These are phyloP conservation scores for Chionodraco myersi DNA, from an alignment of 2,113 vertebrate genomes.

Conservation along the genomic window DNA sequence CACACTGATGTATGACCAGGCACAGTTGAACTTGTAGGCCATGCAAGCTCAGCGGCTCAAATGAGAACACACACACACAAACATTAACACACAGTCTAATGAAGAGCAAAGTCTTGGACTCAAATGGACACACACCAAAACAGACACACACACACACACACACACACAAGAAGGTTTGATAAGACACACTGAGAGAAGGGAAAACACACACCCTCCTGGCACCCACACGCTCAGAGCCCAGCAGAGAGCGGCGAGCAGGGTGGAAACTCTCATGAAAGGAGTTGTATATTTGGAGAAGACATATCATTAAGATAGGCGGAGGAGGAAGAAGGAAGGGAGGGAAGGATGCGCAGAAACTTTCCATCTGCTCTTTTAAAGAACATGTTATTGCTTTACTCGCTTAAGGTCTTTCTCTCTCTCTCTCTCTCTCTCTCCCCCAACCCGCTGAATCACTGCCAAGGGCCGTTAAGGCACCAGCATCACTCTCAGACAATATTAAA, in stretches of 20 bases:
- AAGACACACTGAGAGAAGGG: slow-evolving; percentile 68
- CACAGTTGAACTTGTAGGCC: slow-evolving; percentile 23
- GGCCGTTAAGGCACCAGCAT: slow-evolving; percentile 76
- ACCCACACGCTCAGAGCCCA: slow-evolving; percentile 71
- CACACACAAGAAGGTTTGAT: slow-evolving; percentile 64
- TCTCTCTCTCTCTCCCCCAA: slow-evolving; percentile 27
- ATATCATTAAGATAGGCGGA: slow-evolving; percentile 87
- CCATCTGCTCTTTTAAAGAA: slow-evolving; percentile 85
- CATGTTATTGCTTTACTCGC: slow-evolving; percentile 82
- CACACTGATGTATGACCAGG: background rate
- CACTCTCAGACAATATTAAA: slow-evolving; percentile 75
- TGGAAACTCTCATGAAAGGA: slow-evolving; percentile 90
- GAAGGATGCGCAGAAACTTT: slow-evolving; percentile 82
- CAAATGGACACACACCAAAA: background rate
- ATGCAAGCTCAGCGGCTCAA: slow-evolving; percentile 6
- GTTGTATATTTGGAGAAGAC: slow-evolving; percentile 88
- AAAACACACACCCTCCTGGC: slow-evolving; percentile 51
- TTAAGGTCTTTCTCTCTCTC: slow-evolving; percentile 56
- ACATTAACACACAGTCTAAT: background rate
- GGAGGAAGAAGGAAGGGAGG: slow-evolving; percentile 77
- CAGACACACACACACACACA: slow-evolving; percentile 9
- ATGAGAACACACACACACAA: background rate
- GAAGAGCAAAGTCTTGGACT: slow-evolving; percentile 12
- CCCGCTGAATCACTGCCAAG: slow-evolving; percentile 71
- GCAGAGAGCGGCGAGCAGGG: slow-evolving; percentile 78